Conservation (phyloP, 2,888 invertebrate genomes). For the Scaptodrosophila latifasciaeformis region DNA sequence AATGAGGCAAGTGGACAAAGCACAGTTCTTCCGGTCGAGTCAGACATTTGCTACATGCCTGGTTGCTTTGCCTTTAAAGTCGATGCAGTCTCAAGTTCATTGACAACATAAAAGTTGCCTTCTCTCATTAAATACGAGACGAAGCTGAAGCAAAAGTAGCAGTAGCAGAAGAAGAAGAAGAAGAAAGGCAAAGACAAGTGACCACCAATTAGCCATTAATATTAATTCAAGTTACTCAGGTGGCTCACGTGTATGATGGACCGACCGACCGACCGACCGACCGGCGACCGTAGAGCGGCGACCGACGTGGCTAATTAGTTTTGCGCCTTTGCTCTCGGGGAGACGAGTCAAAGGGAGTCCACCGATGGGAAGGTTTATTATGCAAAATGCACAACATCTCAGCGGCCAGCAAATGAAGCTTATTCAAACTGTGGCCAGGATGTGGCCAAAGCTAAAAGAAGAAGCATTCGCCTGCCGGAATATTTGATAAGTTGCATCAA, state of each 20-base stretch:
- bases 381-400: slow-evolving; percentile 59
- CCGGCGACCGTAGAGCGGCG: slow-evolving; percentile 4
- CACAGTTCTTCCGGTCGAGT: slow-evolving; percentile 45
- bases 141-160: no score
- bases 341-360: slow-evolving; percentile 13
- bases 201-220: slow-evolving; percentile 56
- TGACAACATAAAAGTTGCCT: no score
- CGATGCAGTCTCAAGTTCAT: no score
- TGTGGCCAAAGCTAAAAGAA: slow-evolving; percentile 56
- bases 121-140: no score
- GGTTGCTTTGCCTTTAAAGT: not conserved
- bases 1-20: slow-evolving; percentile 57
- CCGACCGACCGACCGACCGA: not conserved
- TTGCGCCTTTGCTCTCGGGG: slow-evolving; percentile 45
- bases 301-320: slow-evolving; percentile 58
- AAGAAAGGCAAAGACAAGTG: slow-evolving; percentile 37
- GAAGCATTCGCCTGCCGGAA: slow-evolving; percentile 56
- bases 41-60: slow-evolving; percentile 2
- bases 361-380: slow-evolving; percentile 56
- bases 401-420: slow-evolving; percentile 64
- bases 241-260: slow-evolving; percentile 57
- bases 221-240: slow-evolving; percentile 54
- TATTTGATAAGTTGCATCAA: slow-evolving; percentile 63
- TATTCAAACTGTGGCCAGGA: slow-evolving; percentile 63
- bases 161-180: no score